These are phyloP conservation scores for Amphibalanus amphitrite DNA, from an alignment of 1,140 invertebrate genomes.

Conservation along the genomic window DNA sequence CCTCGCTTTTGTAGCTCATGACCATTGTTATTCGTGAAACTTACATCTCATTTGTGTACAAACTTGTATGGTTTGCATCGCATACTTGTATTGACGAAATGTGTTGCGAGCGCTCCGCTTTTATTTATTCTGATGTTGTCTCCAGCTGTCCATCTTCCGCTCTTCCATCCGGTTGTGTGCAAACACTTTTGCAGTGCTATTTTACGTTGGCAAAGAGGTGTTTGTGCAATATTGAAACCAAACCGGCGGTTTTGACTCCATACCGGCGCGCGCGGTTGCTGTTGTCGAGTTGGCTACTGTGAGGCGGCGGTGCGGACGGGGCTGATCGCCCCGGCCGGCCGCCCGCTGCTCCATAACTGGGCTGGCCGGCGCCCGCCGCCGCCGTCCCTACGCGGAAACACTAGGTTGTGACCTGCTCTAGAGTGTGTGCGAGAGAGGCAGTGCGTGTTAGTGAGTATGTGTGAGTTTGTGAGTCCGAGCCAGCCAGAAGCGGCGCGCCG, in stretches of 20 bases:
- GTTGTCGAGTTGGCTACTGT: not conserved
- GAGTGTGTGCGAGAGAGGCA: too few species aligned
- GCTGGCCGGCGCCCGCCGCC: too few species aligned
- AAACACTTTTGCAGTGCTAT: slow-evolving; percentile 1
- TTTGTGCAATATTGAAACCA: not conserved
- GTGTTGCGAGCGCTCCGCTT: not conserved
- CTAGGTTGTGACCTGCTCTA: too few species aligned
- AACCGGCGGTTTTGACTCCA: not conserved
- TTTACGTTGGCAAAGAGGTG: not conserved
- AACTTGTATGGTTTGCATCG: not conserved
- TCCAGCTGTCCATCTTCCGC: not conserved
- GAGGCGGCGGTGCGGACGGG: too few species aligned
- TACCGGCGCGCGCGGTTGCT: not conserved
- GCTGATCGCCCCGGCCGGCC: too few species aligned
- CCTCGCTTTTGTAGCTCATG: not conserved
- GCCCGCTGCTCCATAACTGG: too few species aligned
- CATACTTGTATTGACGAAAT: not conserved
- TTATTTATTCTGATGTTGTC: not conserved
- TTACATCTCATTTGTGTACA: slow-evolving; percentile 2
- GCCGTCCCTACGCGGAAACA: too few species aligned
- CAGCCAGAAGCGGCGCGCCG: too few species aligned
- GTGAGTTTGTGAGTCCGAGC: too few species aligned
- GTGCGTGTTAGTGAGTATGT: too few species aligned
- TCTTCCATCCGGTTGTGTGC: not conserved
- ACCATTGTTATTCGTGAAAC: not conserved